phyloP scores from a whole-genome alignment of 1,140 invertebrate species.

The Lysiphlebus fabarum region DNA sequence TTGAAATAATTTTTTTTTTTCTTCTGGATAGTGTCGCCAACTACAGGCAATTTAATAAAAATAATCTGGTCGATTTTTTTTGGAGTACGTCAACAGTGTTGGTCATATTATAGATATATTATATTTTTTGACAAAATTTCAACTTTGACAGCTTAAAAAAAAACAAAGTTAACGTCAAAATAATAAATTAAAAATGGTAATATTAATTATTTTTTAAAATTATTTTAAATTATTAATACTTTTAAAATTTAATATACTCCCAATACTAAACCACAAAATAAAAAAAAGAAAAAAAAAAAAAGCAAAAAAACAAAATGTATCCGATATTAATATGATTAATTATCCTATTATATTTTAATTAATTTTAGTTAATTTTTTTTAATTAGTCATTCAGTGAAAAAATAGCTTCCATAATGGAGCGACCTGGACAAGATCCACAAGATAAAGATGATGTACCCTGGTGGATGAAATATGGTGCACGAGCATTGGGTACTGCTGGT shows the following conservation, averaged over 20 bases:
- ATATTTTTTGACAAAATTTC: too few relatives aligned
- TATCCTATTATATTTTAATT: neutral
- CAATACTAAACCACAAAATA: too few relatives aligned
- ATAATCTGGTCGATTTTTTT: constrained; percentile 4
- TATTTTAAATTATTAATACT: too few relatives aligned
- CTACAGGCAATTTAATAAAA: neutral
- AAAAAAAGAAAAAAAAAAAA: too few relatives aligned
- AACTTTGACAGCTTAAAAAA: neutral
- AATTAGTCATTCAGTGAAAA: constrained; percentile 76
- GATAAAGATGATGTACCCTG: constrained; percentile 79
- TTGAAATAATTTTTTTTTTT: too few relatives aligned
- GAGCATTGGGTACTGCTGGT: constrained; percentile 79
- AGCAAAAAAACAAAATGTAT: too few relatives aligned
- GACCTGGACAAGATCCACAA: constrained; percentile 70
- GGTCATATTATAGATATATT: neutral
- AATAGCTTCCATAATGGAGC: constrained; percentile 70
- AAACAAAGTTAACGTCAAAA: neutral
- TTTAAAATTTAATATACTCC: too few relatives aligned
- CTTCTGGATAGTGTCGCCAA: neutral
- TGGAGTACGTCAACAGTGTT: constrained; percentile 1
- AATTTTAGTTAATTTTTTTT: constrained; percentile 17
- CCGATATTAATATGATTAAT: too few relatives aligned
- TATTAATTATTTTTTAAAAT: neutral
- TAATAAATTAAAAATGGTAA: constrained; percentile 7
- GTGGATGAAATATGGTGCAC: constrained; percentile 84